These are phyloP conservation scores for Hycleus phaleratus DNA, from an alignment of 1,140 invertebrate genomes.

Conservation along the genomic window DNA sequence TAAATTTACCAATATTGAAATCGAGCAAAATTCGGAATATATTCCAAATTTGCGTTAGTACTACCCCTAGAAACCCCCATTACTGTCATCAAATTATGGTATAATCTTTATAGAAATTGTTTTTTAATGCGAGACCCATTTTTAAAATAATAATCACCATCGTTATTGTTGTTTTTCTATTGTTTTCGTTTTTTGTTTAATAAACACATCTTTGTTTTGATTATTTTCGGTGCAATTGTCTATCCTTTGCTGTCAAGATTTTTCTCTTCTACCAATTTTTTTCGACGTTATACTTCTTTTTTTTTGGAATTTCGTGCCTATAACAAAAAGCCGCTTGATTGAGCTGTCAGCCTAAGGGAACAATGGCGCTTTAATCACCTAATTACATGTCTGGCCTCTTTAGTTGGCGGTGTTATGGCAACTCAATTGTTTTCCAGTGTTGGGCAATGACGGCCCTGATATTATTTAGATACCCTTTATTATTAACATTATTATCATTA, in stretches of 20 bases:
- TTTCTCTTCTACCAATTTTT: too few relatives aligned
- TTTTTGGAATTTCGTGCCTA: conserved; percentile 14
- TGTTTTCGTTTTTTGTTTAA: too few relatives aligned
- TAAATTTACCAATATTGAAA: too few relatives aligned
- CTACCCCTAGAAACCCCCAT: too few relatives aligned
- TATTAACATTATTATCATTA: too few relatives aligned
- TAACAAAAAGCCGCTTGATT: conserved; percentile 31
- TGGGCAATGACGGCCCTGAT: conserved; percentile 9
- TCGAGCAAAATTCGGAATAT: too few relatives aligned
- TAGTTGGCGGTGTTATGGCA: conserved; percentile 31
- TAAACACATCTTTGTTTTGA: too few relatives aligned
- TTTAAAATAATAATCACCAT: conserved; percentile 1
- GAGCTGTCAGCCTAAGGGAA: conserved; percentile 32
- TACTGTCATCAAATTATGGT: conserved; percentile 18
- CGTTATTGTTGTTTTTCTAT: too few relatives aligned
- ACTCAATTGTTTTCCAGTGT: conserved; percentile 29
- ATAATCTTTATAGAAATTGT: conserved; percentile 29
- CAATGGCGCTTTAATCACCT: conserved; percentile 33
- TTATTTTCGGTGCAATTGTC: too few relatives aligned
- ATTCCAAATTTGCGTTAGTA: too few relatives aligned
- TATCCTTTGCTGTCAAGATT: too few relatives aligned
- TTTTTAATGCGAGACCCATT: conserved; percentile 32
- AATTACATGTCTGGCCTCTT: conserved; percentile 33
- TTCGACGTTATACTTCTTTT: conserved; percentile 15
- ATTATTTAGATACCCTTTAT: conserved; percentile 18